Conservation (phyloP, 2,113 vertebrate species). For the Syngnathus typhle region DNA sequence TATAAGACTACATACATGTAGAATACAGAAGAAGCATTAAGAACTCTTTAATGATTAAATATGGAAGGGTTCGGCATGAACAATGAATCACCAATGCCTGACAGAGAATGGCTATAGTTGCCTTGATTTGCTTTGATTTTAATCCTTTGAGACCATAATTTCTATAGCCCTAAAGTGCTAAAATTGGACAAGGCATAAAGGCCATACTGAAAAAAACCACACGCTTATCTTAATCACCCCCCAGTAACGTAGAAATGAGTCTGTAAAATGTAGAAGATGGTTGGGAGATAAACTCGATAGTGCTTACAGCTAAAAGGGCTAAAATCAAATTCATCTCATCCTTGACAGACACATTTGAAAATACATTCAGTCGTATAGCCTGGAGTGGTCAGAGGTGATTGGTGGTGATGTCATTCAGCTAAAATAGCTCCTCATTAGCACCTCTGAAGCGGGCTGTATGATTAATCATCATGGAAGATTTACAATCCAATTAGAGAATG, state of each 20-base stretch:
- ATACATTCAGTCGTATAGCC: constrained; percentile 24
- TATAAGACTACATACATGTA: neutral
- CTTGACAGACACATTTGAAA: constrained; percentile 22
- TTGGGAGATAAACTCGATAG: constrained; percentile 21
- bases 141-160: constrained; percentile 16
- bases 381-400: constrained; percentile 49
- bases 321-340: constrained; percentile 23
- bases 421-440: constrained; percentile 69
- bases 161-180: constrained; percentile 14
- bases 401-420: constrained; percentile 58
- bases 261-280: constrained; percentile 36
- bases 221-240: constrained; percentile 14
- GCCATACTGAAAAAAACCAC: constrained; percentile 24
- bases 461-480: constrained; percentile 64
- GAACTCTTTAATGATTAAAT: neutral
- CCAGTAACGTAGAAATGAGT: constrained; percentile 21
- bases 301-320: neutral
- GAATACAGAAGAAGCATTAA: neutral
- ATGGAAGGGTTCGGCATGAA: neutral
- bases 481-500: constrained; percentile 66
- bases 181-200: constrained; percentile 3
- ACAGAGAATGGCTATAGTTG: neutral
- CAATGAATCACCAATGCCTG: neutral
- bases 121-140: neutral
- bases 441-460: constrained; percentile 56